phyloP scores from a whole-genome alignment of 2,888 invertebrate genomes.

The Theodoxus fluviatilis region DNA sequence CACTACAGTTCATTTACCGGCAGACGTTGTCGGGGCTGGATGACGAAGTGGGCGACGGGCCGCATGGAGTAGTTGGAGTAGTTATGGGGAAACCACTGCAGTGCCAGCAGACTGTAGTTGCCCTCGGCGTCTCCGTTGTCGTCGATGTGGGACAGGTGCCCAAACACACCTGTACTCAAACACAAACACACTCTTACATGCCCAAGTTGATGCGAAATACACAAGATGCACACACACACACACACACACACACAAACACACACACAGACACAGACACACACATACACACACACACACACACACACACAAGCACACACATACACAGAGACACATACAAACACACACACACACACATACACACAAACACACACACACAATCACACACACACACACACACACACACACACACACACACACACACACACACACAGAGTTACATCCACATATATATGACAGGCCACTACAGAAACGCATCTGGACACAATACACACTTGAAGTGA shows the following conservation, averaged over 20 bases:
- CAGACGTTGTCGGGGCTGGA: conserved; percentile 37
- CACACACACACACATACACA: background rate
- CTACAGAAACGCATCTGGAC: too few relatives aligned
- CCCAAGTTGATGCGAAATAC: background rate
- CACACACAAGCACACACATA: conserved; percentile 6
- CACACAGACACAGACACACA: conserved; percentile 12
- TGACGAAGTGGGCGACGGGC: conserved; percentile 56
- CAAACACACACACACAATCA: too few relatives aligned
- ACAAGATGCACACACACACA: background rate
- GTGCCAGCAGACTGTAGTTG: conserved; percentile 60
- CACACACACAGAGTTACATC: too few relatives aligned
- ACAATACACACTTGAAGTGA: too few relatives aligned
- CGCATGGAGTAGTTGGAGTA: conserved; percentile 53
- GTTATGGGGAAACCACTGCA: conserved; percentile 34
- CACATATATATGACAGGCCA: too few relatives aligned
- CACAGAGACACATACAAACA: conserved; percentile 13
- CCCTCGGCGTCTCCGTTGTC: conserved; percentile 63
- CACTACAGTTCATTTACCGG: conserved; percentile 37
- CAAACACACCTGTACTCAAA: conserved; percentile 56
- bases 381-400: too few relatives aligned
- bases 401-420: too few relatives aligned
- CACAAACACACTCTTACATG: background rate
- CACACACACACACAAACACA: background rate
- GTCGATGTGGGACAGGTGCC: conserved; percentile 57
- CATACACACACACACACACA: conserved; percentile 19